Evolutionary conservation across 2,888 invertebrate genomes (phyloP), one percentile per base, ranked within the genome.

Genomic region (Nasonia oneida): DNA sequence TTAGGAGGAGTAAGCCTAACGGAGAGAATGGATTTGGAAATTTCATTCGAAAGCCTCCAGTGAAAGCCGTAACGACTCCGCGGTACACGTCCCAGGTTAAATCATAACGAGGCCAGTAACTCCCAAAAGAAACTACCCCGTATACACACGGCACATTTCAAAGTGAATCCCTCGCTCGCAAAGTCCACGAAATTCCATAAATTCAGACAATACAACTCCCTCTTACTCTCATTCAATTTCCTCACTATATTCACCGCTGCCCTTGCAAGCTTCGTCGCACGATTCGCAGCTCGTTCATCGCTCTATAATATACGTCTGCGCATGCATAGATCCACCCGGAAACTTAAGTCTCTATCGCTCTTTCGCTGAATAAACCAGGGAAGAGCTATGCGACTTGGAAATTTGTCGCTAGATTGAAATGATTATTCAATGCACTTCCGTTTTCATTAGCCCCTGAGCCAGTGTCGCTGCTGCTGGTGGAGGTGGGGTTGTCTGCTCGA

Each of bases 381-480:
- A 47, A 71, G 64, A 33, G 10, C 42, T 4, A 0, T 4, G 73
- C 42, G 29, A 50, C 33, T 57, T 78, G 29, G 79, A 70, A 78
- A 79, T 78, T 77, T 73, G 47, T 73, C 78, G 42, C 37, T 78
- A 70, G 79, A 73, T 73, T 29, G 77, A 39, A 53, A 82, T 82
- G 85, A 81, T 85, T 82, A 82, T 85, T 85, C 85, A 82, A 85
- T 85, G 81, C 81, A 50, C 74, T 81, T 78, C 81, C 81, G 77
- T 85, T 81, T 77, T 85, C 64, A 85, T 85, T 85, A 81, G 85
- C 67, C 33, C 8, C 42, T 8, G 47, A n/a, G 10, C 57, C 29
- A 64, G 78, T 84, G n/a, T 53, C 70, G 84, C 47, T 61, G 18
- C 53, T 29, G 71, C 1, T 15, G 57, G 1, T 3, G 74, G 39